These are phyloP conservation scores for Danio rerio DNA, from an alignment of 2,113 vertebrate species.

Conservation along the genomic window DNA sequence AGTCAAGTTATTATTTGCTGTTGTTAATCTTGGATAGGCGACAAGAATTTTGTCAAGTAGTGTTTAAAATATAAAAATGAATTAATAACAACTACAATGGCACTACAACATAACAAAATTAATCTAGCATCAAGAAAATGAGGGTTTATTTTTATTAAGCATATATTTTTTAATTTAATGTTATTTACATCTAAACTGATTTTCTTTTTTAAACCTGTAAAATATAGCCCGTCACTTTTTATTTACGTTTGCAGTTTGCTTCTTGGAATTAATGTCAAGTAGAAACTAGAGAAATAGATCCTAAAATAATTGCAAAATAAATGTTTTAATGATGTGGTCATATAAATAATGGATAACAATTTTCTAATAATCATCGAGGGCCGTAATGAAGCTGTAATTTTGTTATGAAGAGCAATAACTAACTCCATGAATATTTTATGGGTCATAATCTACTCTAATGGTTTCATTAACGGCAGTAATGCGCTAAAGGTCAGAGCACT, in stretches of 20 bases:
- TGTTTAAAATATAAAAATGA: no score
- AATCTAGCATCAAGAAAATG: background rate
- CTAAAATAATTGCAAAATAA: background rate
- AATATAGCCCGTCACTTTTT: background rate
- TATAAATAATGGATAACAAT: conserved; percentile 1
- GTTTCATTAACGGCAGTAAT: conserved; percentile 46
- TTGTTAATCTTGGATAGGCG: no score
- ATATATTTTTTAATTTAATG: background rate
- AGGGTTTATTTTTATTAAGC: no score
- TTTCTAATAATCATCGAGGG: background rate
- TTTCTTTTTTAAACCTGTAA: background rate
- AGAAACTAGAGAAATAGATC: background rate
- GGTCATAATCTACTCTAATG: conserved; percentile 52
- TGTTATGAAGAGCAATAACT: conserved; percentile 26
- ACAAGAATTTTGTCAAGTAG: no score
- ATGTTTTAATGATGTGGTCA: conserved; percentile 5
- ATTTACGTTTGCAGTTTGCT: background rate
- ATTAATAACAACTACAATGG: no score
- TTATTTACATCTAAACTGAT: background rate
- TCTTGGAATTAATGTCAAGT: background rate
- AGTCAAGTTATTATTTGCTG: no score
- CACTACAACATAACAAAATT: background rate
- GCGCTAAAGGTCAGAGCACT: conserved; percentile 48
- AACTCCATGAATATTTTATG: conserved; percentile 33
- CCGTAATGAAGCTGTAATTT: background rate